Evolutionary conservation across 1,140 invertebrate species (phyloP), one percentile per base, ranked within the genome.

Genomic region (Belonocnema kinseyi): DNA sequence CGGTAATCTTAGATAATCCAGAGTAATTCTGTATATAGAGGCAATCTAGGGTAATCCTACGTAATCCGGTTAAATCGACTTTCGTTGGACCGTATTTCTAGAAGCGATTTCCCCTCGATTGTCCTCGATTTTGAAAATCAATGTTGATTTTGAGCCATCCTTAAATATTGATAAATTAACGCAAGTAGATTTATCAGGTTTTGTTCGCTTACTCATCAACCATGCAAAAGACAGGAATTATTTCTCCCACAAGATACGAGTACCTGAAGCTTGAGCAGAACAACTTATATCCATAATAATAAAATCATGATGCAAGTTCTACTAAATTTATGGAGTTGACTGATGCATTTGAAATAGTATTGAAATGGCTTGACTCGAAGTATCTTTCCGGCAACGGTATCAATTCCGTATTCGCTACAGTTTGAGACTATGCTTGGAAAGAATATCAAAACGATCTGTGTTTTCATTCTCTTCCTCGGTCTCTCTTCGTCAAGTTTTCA

Each of bases 401-500:
- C 14, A 66, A 66, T 46, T 46, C 61, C 16, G 16, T 66, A 16
- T 33, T 16, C 61, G 61, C 61, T 66, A 66, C 46, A 66, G 58
- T 33, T 66, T 66, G 14, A n/a, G 14, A 13, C 16, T 11, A 17
- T 61, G 58, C 13, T 61, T 40, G 33, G 56, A 58, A 58, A 58
- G 56, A 58, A 58, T 58, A 58, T 58, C 56, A 66, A 66, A 66
- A 66, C 61, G 16, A 46, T 66, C 26, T 66, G 26, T 14, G 13
- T 66, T 61, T 61, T 61, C 14, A 21, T 16, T 61, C 58, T 61
- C 58, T 61, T 26, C 21, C 21, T 61, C 61, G 14, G 26, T 66
- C 58, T 66, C 56, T 66, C 26, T 66, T 66, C n/a, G 40, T 26
- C 61, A n/a, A 66, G 61, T 66, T 66, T 66, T 66, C 61, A 66